Percentiles rank a stretch among this genome's conserved stretches.
phyloP scores from a whole-genome alignment of 2,888 invertebrate genomes.

The Coenonympha glycerion region DNA sequence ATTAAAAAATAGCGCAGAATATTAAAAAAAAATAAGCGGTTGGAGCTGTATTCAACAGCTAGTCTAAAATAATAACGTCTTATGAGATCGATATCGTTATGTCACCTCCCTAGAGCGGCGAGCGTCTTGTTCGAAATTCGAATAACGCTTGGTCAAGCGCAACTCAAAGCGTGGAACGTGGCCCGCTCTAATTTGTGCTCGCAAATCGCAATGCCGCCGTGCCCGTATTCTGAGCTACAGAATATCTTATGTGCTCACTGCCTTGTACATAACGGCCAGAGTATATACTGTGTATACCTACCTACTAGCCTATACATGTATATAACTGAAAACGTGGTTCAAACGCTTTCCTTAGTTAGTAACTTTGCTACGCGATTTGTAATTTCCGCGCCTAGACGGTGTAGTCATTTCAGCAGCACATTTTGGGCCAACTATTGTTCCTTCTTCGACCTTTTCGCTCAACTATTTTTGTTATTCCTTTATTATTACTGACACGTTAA shows the following conservation, averaged over 20 bases:
- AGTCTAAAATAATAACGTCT: too few relatives aligned
- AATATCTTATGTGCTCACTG: conserved; percentile 27
- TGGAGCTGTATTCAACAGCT: too few relatives aligned
- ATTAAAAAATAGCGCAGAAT: too few relatives aligned
- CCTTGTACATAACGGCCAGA: neutral
- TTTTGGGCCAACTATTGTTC: too few relatives aligned
- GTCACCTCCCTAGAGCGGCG: conserved; percentile 45
- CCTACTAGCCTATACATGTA: neutral
- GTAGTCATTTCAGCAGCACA: too few relatives aligned
- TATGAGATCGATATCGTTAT: conserved; percentile 47
- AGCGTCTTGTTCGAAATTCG: conserved; percentile 66
- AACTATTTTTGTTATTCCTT: too few relatives aligned
- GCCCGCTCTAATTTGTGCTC: conserved; percentile 61
- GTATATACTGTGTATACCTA: neutral
- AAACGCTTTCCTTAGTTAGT: neutral
- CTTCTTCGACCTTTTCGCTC: too few relatives aligned
- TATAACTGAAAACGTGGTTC: neutral
- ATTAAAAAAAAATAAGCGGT: too few relatives aligned
- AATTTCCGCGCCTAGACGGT: too few relatives aligned
- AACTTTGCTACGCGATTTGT: too few relatives aligned
- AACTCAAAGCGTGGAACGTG: conserved; percentile 62
- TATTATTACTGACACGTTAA: too few relatives aligned
- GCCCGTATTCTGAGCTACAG: conserved; percentile 31
- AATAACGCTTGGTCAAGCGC: conserved; percentile 73
- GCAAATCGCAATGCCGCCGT: conserved; percentile 42